phyloP scores from a whole-genome alignment of 2,888 invertebrate genomes.

The Acrobasis repandana region DNA sequence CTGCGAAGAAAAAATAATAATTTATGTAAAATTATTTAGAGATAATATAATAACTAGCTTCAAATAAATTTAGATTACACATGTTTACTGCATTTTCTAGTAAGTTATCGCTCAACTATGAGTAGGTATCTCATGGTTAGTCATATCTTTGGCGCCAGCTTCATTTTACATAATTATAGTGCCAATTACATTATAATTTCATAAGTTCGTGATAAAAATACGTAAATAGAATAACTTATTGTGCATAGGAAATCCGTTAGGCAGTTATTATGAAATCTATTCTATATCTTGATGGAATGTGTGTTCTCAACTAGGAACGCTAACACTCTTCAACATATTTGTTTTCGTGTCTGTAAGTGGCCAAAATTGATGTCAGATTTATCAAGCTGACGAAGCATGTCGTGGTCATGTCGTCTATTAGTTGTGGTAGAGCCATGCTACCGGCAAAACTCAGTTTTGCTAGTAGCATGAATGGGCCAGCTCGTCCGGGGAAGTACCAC shows the following conservation, averaged over 20 bases:
- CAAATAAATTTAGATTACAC: neutral
- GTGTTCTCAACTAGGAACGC: neutral
- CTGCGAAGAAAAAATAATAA: neutral
- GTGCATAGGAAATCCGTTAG: neutral
- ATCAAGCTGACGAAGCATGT: too few species aligned
- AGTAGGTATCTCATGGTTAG: slow-evolving; percentile 2
- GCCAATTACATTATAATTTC: neutral
- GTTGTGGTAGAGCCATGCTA: too few species aligned
- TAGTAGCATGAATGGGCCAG: too few species aligned
- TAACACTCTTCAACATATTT: too few species aligned
- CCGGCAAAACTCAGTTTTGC: too few species aligned
- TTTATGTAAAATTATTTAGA: neutral
- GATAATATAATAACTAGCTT: neutral
- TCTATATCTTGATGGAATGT: neutral
- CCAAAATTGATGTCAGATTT: too few species aligned
- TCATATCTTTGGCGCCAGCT: slow-evolving; percentile 11
- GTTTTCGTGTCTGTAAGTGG: too few species aligned
- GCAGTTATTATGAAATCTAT: neutral
- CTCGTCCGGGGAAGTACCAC: too few species aligned
- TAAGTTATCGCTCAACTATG: slow-evolving; percentile 4
- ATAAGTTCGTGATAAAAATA: neutral
- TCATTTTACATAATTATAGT: neutral
- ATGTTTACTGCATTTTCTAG: slow-evolving; percentile 1
- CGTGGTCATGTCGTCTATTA: too few species aligned
- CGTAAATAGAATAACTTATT: neutral